Conservation (phyloP, 2,888 invertebrate genomes). For the Lasiommata megera region DNA sequence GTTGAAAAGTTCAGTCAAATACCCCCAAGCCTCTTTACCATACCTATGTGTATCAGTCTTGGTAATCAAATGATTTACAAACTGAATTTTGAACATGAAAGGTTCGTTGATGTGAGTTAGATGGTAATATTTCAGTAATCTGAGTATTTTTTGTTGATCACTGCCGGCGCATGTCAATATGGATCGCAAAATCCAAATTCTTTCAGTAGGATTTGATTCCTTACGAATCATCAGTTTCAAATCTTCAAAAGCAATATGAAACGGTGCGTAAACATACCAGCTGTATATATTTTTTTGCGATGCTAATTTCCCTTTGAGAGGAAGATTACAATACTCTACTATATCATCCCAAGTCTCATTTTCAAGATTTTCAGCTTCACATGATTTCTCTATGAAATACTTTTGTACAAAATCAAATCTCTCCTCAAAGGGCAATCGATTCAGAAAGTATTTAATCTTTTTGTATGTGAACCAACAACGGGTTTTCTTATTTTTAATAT, state of each 20-base stretch:
- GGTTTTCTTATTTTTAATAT: constrained; percentile 36
- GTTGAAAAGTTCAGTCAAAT: constrained; percentile 48
- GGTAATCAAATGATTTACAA: constrained; percentile 44
- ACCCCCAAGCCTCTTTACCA: constrained; percentile 50
- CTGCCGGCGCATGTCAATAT: constrained; percentile 43
- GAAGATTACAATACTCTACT: not conserved
- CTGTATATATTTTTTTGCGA: constrained; percentile 33
- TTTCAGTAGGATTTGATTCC: constrained; percentile 49
- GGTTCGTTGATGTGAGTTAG: constrained; percentile 51
- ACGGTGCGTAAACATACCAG: constrained; percentile 58
- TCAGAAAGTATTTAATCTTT: constrained; percentile 47
- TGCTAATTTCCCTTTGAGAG: not conserved
- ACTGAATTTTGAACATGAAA: constrained; percentile 38
- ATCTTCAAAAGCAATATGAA: constrained; percentile 53
- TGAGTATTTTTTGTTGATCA: constrained; percentile 42
- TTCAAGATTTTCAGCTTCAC: constrained; percentile 31
- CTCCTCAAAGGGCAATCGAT: constrained; percentile 46
- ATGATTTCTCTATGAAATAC: constrained; percentile 48
- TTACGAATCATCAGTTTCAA: constrained; percentile 50
- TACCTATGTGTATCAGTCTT: constrained; percentile 41
- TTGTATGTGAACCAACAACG: constrained; percentile 37
- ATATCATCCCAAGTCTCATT: constrained; percentile 19
- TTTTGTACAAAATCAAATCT: constrained; percentile 53
- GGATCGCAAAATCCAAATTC: constrained; percentile 45
- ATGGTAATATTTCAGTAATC: constrained; percentile 47